Percentiles rank a stretch among this genome's conserved stretches.
Conservation (phyloP, 1,140 invertebrate species). For the Drosophila auraria region DNA sequence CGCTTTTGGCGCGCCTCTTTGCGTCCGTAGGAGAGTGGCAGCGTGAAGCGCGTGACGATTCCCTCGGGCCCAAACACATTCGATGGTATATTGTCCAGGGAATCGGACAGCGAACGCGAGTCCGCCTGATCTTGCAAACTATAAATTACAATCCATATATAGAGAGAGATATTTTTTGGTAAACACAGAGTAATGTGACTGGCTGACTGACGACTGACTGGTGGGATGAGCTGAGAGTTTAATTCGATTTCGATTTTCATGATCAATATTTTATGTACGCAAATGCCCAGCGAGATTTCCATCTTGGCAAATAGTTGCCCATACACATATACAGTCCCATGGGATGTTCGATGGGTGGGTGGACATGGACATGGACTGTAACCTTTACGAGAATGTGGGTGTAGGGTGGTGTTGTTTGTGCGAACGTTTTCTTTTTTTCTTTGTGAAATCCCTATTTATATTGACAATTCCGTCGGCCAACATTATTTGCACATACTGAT, state of each 20-base stretch:
- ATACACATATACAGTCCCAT: slow-evolving; percentile 2
- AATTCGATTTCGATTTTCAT: slow-evolving; percentile 24
- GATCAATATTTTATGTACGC: slow-evolving; percentile 31
- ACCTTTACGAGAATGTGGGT: slow-evolving; percentile 15
- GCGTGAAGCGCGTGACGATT: slow-evolving; percentile 86
- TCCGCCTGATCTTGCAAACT: slow-evolving; percentile 86
- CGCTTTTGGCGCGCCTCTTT: slow-evolving; percentile 88
- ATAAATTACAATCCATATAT: slow-evolving; percentile 77
- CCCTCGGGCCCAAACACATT: slow-evolving; percentile 85
- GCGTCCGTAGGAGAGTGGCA: slow-evolving; percentile 88
- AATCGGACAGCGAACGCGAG: slow-evolving; percentile 85
- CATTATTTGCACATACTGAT: slow-evolving; percentile 47
- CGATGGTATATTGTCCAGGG: slow-evolving; percentile 85
- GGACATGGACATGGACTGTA: slow-evolving; percentile 26
- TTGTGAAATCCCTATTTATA: slow-evolving; percentile 31
- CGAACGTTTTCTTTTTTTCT: neutral
- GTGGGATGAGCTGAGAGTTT: slow-evolving; percentile 19
- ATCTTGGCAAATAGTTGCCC: slow-evolving; percentile 18
- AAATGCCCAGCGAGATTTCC: slow-evolving; percentile 20
- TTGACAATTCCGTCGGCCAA: slow-evolving; percentile 40
- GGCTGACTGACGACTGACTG: slow-evolving; percentile 6
- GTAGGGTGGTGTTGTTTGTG: neutral
- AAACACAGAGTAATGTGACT: slow-evolving; percentile 14
- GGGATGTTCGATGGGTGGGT: slow-evolving; percentile 29
- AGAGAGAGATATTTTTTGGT: slow-evolving; percentile 29